Percentiles rank a stretch among this genome's conserved stretches.
Conservation (phyloP, 2,797 vertebrate species). For the Picus viridis region DNA sequence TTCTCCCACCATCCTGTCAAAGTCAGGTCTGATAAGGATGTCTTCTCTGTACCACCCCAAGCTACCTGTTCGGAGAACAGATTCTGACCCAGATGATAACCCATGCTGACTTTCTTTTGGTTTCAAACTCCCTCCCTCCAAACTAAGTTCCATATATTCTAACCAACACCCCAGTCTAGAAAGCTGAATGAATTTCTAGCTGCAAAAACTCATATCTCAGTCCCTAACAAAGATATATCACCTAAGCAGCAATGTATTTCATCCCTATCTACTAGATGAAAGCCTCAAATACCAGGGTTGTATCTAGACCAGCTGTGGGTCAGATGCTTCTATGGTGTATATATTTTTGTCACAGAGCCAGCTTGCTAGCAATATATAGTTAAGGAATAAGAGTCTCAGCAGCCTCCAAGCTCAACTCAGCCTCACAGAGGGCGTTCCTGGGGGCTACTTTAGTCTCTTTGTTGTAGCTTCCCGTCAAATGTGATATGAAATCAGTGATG, state of each 20-base stretch:
- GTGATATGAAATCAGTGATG: conserved; percentile 25
- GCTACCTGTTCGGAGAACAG: not conserved
- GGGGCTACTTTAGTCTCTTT: conserved; percentile 6
- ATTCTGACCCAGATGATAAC: not conserved
- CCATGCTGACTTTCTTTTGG: not conserved
- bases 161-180: not conserved
- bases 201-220: not conserved
- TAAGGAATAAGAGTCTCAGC: not conserved
- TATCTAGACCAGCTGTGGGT: not conserved
- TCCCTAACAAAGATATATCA: not conserved
- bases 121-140: not conserved
- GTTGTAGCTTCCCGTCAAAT: conserved; percentile 23
- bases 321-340: not conserved
- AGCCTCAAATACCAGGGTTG: not conserved
- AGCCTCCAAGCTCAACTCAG: not conserved
- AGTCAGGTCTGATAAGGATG: not conserved
- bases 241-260: not conserved
- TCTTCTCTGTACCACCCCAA: not conserved
- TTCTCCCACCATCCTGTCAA: not conserved
- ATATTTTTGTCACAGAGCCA: not conserved
- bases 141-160: not conserved
- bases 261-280: not conserved
- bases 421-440: not conserved
- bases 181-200: not conserved
- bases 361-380: not conserved